Percentiles rank a stretch among this genome's conserved stretches.
Conservation (phyloP, 1,140 invertebrate species). For the Diploscapter pachys region DNA sequence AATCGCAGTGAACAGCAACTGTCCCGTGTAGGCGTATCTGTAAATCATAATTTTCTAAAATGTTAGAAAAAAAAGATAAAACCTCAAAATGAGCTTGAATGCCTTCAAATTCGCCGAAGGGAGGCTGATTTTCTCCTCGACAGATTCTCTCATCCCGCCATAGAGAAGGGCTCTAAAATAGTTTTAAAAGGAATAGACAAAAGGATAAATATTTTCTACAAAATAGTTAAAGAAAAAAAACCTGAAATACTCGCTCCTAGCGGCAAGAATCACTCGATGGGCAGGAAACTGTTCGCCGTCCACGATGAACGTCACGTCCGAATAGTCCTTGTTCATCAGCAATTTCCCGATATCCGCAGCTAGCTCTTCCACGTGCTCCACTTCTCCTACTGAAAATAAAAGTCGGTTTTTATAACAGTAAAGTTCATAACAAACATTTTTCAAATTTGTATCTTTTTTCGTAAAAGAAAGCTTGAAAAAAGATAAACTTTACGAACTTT, state of each 20-base stretch:
- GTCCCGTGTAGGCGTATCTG: conserved; percentile 89
- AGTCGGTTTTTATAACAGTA: too few species aligned
- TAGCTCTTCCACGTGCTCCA: conserved; percentile 63
- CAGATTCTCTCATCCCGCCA: conserved; percentile 84
- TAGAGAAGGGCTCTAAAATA: conserved; percentile 72
- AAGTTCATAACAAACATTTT: too few species aligned
- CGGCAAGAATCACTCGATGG: conserved; percentile 84
- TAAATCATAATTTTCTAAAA: conserved; percentile 59
- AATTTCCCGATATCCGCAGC: conserved; percentile 77
- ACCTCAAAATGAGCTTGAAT: conserved; percentile 70
- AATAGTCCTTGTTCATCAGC: conserved; percentile 79
- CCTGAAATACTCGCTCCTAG: conserved; percentile 89
- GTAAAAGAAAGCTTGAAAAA: too few species aligned
- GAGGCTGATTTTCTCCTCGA: conserved; percentile 76
- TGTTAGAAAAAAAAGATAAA: too few species aligned
- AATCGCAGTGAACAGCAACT: conserved; percentile 77
- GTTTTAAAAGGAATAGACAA: not conserved
- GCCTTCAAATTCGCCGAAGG: conserved; percentile 78
- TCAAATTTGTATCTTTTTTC: too few species aligned
- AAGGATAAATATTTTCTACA: not conserved
- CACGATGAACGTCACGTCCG: conserved; percentile 82
- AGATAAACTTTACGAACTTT: too few species aligned
- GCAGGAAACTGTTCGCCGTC: conserved; percentile 77
- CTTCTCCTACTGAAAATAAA: too few species aligned
- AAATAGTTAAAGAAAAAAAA: conserved; percentile 49